phyloP scores from a whole-genome alignment of 1,140 invertebrate genomes.

The Calephelis virginiensis region DNA sequence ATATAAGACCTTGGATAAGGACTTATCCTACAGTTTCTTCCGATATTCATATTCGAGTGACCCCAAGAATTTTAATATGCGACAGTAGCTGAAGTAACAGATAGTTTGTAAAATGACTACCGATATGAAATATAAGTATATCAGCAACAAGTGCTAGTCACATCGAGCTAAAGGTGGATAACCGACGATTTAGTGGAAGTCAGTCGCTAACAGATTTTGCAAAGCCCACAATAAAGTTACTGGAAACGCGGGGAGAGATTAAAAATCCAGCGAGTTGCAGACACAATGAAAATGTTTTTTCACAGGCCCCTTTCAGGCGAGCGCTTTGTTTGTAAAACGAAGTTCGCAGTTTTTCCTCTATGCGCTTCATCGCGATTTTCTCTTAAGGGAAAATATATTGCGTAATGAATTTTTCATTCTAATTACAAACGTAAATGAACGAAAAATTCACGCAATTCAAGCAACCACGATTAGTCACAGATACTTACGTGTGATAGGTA shows the following conservation, averaged over 20 bases:
- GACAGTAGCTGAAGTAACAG: too few species aligned
- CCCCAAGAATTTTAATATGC: too few species aligned
- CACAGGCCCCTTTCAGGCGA: constrained; percentile 61
- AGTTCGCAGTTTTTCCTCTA: constrained; percentile 64
- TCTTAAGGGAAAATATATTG: constrained; percentile 12
- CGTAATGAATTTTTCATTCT: neutral
- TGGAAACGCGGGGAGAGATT: constrained; percentile 57
- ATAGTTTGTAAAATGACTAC: too few species aligned
- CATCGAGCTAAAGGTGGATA: constrained; percentile 5
- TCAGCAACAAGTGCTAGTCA: neutral
- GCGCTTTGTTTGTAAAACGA: constrained; percentile 69
- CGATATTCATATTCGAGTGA: too few species aligned
- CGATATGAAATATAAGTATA: neutral
- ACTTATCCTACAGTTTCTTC: too few species aligned
- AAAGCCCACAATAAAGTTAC: constrained; percentile 67
- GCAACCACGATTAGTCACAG: too few species aligned
- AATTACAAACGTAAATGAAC: neutral
- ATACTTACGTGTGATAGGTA: too few species aligned
- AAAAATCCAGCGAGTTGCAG: constrained; percentile 70
- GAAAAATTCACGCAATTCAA: too few species aligned
- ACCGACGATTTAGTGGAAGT: constrained; percentile 46
- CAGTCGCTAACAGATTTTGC: constrained; percentile 46
- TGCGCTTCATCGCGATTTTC: constrained; percentile 37
- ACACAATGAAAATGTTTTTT: constrained; percentile 73
- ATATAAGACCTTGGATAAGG: too few species aligned